phyloP scores from a whole-genome alignment of 2,888 invertebrate species.

The Latrodectus hesperus region DNA sequence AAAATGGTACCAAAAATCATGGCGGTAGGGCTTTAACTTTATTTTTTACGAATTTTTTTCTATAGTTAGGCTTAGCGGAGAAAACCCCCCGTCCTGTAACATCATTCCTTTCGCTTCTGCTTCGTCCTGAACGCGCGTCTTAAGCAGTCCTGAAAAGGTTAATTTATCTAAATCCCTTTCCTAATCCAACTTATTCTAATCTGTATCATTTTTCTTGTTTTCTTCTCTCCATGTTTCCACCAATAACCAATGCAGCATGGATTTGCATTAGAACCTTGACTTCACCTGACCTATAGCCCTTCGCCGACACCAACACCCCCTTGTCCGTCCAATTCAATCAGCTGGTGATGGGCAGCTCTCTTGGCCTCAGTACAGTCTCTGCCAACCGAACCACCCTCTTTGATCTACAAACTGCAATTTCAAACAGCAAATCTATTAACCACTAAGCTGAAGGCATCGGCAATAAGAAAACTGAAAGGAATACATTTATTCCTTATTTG shows the following conservation, averaged over 20 bases:
- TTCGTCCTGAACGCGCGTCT: no score
- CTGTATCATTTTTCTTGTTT: constrained; percentile 69
- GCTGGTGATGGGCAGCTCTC: constrained; percentile 67
- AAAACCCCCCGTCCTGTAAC: no score
- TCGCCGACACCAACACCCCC: constrained; percentile 68
- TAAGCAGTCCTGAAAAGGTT: no score
- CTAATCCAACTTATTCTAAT: constrained; percentile 69
- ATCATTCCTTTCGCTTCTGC: no score
- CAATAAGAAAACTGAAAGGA: constrained; percentile 59
- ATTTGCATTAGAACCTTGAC: constrained; percentile 87
- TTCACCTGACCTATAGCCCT: constrained; percentile 68
- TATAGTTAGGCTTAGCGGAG: no score
- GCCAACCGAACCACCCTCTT: constrained; percentile 59
- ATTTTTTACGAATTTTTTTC: no score
- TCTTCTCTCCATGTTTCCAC: constrained; percentile 63
- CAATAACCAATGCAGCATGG: constrained; percentile 83
- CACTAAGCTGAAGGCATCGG: constrained; percentile 56
- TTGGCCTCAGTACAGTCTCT: constrained; percentile 58
- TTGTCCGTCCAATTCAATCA: constrained; percentile 66
- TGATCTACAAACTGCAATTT: constrained; percentile 50
- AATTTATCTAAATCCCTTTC: constrained; percentile 50
- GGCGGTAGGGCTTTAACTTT: no score
- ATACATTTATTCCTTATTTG: constrained; percentile 61
- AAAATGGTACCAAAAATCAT: no score
- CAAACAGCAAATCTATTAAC: constrained; percentile 64